These are phyloP conservation scores for Agrypnus murinus DNA, from an alignment of 2,888 invertebrate genomes.

Conservation along the genomic window DNA sequence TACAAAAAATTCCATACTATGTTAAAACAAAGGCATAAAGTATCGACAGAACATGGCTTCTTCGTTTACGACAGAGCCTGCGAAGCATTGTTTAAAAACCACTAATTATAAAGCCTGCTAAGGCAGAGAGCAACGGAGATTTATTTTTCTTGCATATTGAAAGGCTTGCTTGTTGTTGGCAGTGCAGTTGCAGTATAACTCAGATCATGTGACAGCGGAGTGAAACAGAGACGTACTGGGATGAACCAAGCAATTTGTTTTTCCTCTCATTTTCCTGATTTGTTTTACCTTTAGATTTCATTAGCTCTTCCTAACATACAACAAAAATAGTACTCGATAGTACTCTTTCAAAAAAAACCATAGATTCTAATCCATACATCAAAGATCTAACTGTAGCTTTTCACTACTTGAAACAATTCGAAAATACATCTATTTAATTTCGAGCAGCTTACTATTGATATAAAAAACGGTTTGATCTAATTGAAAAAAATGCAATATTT, in stretches of 20 bases:
- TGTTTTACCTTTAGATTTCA: too few relatives aligned
- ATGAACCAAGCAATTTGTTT: slow-evolving; percentile 43
- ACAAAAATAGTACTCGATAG: too few relatives aligned
- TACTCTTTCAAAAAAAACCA: too few relatives aligned
- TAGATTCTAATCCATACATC: too few relatives aligned
- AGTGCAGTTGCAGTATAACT: slow-evolving; percentile 70
- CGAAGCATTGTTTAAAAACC: slow-evolving; percentile 71
- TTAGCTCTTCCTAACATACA: too few relatives aligned
- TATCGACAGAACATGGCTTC: slow-evolving; percentile 53
- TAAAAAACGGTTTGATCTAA: too few relatives aligned
- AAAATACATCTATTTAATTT: too few relatives aligned
- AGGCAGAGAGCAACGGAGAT: slow-evolving; percentile 66
- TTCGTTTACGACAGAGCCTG: slow-evolving; percentile 49
- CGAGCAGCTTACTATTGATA: too few relatives aligned
- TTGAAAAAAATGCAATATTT: too few relatives aligned
- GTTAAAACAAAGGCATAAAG: slow-evolving; percentile 59
- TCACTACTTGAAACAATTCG: too few relatives aligned
- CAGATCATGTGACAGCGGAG: slow-evolving; percentile 69
- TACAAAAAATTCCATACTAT: slow-evolving; percentile 61
- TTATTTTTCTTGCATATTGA: slow-evolving; percentile 72
- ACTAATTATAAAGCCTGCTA: slow-evolving; percentile 70
- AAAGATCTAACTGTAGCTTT: too few relatives aligned
- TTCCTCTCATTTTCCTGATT: too few relatives aligned
- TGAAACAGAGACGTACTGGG: slow-evolving; percentile 61
- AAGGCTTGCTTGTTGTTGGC: slow-evolving; percentile 66